A percentile compares a stretch with the other conserved stretches of the same genome.
phyloP scores from a whole-genome alignment of 2,113 vertebrate genomes.

The Progne subis region DNA sequence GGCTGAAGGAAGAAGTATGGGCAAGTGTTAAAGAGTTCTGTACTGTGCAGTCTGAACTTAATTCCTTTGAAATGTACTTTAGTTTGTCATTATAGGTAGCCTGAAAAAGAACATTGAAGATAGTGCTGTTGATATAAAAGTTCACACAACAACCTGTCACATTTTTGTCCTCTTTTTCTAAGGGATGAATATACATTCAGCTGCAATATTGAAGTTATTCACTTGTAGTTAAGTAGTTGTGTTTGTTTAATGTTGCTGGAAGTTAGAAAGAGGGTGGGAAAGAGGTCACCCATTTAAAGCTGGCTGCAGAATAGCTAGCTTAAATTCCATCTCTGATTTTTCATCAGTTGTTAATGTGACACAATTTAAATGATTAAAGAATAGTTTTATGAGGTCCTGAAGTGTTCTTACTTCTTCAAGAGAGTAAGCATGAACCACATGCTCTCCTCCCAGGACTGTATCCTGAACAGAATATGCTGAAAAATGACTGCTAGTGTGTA shows the following conservation, averaged over 20 bases:
- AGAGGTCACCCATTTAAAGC: background rate
- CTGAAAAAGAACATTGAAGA: background rate
- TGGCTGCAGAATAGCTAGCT: background rate
- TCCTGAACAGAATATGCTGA: background rate
- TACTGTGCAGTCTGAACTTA: background rate
- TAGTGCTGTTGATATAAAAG: background rate
- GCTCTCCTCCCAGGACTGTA: background rate
- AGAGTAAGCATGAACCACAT: background rate
- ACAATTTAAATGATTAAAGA: background rate
- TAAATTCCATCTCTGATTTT: background rate
- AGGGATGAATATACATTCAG: background rate
- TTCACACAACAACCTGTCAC: background rate
- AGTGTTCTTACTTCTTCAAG: background rate
- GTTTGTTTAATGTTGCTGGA: background rate
- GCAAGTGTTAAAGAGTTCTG: background rate
- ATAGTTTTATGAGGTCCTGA: background rate
- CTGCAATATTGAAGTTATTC: background rate
- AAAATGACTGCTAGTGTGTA: background rate
- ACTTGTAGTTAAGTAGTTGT: background rate
- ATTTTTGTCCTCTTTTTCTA: background rate
- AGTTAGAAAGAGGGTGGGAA: background rate
- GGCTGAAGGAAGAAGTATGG: background rate
- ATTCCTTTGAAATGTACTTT: background rate
- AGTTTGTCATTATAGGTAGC: background rate
- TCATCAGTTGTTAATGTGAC: background rate